These are phyloP conservation scores for Scaptomyza reducta DNA, from an alignment of 2,888 invertebrate species.

Conservation along the genomic window DNA sequence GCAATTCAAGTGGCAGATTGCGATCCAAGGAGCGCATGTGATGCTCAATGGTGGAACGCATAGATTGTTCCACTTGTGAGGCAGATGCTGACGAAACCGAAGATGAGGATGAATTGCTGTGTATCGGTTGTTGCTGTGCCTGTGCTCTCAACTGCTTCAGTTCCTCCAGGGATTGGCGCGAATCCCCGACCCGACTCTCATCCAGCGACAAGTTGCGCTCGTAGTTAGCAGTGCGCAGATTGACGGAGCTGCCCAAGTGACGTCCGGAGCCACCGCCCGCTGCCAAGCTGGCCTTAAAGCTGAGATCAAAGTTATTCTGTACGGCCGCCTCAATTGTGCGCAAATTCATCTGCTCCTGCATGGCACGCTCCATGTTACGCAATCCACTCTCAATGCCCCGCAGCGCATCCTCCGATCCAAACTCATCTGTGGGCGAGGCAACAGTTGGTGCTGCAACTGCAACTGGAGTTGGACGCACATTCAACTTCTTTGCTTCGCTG, in stretches of 20 bases:
- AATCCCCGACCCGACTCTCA: conserved; percentile 73
- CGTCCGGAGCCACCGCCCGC: conserved; percentile 58
- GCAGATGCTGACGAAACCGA: conserved; percentile 53
- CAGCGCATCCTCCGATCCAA: conserved; percentile 84
- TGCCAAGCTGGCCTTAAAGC: conserved; percentile 76
- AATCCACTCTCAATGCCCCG: conserved; percentile 84
- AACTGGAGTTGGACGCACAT: conserved; percentile 8
- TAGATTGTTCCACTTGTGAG: conserved; percentile 77
- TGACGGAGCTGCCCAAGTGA: conserved; percentile 72
- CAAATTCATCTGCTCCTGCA: conserved; percentile 84
- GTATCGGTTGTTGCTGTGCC: conserved; percentile 77
- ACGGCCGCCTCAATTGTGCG: conserved; percentile 82
- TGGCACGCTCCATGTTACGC: conserved; percentile 84
- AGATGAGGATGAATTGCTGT: conserved; percentile 60
- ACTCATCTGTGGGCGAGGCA: conserved; percentile 83
- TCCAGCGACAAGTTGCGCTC: conserved; percentile 83
- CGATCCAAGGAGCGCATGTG: conserved; percentile 84
- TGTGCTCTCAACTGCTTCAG: conserved; percentile 81
- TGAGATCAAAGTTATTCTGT: conserved; percentile 78
- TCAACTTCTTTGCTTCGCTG: conserved; percentile 75
- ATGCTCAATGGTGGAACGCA: conserved; percentile 83
- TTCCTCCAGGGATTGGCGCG: conserved; percentile 81
- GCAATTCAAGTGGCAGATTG: conserved; percentile 83
- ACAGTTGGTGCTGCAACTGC: conserved; percentile 9
- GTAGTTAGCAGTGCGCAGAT: conserved; percentile 71